These are phyloP conservation scores for Crioceris asparagi DNA, from an alignment of 2,888 invertebrate genomes.

Conservation along the genomic window DNA sequence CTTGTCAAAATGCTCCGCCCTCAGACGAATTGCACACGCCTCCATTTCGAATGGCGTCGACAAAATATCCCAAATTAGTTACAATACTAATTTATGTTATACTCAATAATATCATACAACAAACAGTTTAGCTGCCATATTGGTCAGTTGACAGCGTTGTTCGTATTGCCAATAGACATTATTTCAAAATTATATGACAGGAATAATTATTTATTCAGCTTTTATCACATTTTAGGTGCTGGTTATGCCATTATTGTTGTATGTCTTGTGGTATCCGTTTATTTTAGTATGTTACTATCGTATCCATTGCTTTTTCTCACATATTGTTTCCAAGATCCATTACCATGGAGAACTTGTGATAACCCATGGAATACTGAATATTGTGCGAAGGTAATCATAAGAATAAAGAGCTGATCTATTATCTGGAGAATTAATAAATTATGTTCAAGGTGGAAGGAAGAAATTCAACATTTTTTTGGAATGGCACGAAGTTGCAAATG, in stretches of 20 bases:
- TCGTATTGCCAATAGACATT: too few relatives aligned
- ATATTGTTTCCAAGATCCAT: slow-evolving; percentile 51
- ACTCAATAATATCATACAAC: too few relatives aligned
- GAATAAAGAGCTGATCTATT: background rate
- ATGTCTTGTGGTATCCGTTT: slow-evolving; percentile 69
- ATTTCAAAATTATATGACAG: too few relatives aligned
- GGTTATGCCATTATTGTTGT: slow-evolving; percentile 75
- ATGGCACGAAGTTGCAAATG: background rate
- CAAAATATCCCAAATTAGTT: too few relatives aligned
- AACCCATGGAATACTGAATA: slow-evolving; percentile 74
- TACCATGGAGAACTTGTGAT: slow-evolving; percentile 70
- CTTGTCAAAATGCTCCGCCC: too few relatives aligned
- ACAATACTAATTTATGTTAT: too few relatives aligned
- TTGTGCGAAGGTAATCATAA: slow-evolving; percentile 60
- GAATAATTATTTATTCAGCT: too few relatives aligned
- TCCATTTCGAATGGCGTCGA: too few relatives aligned
- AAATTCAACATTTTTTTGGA: too few relatives aligned
- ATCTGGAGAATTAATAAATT: slow-evolving; percentile 3
- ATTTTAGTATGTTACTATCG: slow-evolving; percentile 76
- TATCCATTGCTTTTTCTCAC: slow-evolving; percentile 76
- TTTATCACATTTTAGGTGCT: slow-evolving; percentile 62
- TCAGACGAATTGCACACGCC: too few relatives aligned
- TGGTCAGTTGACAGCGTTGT: too few relatives aligned
- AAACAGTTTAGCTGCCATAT: too few relatives aligned
- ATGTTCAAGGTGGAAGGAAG: slow-evolving; percentile 3